These are phyloP conservation scores for Halcyon chelicuti DNA, from an alignment of 2,797 vertebrate species.

Conservation along the genomic window DNA sequence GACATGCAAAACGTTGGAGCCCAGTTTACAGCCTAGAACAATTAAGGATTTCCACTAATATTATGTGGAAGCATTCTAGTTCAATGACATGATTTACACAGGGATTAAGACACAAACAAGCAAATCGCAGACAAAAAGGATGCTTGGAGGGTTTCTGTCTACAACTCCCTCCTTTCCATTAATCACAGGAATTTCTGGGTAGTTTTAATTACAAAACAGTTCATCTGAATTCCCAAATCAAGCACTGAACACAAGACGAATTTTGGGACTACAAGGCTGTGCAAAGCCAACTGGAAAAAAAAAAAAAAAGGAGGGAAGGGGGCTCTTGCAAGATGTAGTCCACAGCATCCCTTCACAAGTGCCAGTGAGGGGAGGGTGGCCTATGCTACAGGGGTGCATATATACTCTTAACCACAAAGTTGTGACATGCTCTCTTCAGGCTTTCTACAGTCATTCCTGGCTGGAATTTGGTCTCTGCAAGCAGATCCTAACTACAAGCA, in stretches of 20 bases:
- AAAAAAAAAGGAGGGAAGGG: too few relatives aligned
- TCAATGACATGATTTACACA: not conserved
- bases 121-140: not conserved
- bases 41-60: not conserved
- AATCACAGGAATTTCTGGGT: not conserved
- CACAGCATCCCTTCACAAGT: not conserved
- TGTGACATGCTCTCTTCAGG: not conserved
- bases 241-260: not conserved
- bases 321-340: not conserved
- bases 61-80: not conserved
- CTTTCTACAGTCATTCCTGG: not conserved
- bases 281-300: not conserved
- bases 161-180: not conserved
- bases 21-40: not conserved
- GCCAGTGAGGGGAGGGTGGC: not conserved
- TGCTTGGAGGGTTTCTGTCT: not conserved
- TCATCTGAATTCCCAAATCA: not conserved
- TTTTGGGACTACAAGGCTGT: not conserved
- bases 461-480: not conserved
- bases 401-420: not conserved
- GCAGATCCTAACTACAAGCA: not conserved
- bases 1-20: not conserved
- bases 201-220: not conserved
- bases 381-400: fast-evolving
- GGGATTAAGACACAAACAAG: not conserved